A percentile compares a stretch with the other conserved stretches of the same genome.
phyloP scores from a whole-genome alignment of 2,113 vertebrate species.

The Serinus canaria region DNA sequence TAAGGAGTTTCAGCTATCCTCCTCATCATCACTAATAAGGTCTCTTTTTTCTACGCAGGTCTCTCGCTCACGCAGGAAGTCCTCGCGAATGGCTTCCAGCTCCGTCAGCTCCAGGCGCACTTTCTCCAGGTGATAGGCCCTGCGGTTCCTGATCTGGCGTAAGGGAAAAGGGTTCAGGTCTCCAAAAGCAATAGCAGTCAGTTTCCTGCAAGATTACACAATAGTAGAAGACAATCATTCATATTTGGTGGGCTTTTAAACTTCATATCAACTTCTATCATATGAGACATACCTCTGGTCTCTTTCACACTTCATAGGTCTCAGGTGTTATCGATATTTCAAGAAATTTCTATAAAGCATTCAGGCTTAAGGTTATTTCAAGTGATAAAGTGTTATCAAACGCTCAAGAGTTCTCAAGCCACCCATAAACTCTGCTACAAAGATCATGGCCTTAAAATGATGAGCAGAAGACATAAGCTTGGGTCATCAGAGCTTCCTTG shows the following conservation, averaged over 20 bases:
- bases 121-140: constrained; percentile 92
- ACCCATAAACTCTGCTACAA: neutral
- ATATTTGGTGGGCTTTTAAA: neutral
- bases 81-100: constrained; percentile 93
- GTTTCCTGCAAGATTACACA: constrained; percentile 76
- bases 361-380: neutral
- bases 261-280: neutral
- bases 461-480: neutral
- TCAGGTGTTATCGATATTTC: neutral
- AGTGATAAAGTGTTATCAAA: neutral
- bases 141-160: constrained; percentile 92
- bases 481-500: neutral
- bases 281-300: neutral
- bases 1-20: constrained; percentile 77
- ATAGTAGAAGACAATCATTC: accelerated
- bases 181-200: constrained; percentile 89
- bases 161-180: constrained; percentile 98
- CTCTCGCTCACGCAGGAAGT: constrained; percentile 91
- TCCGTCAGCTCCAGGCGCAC: constrained; percentile 92
- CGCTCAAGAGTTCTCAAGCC: neutral
- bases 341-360: neutral
- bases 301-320: neutral
- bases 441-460: neutral
- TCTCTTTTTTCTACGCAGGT: constrained; percentile 81
- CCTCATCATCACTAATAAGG: constrained; percentile 94